A percentile compares a stretch with the other conserved stretches of the same genome.
These are phyloP conservation scores for Eilema griseolum DNA, from an alignment of 2,888 invertebrate genomes.

Conservation along the genomic window DNA sequence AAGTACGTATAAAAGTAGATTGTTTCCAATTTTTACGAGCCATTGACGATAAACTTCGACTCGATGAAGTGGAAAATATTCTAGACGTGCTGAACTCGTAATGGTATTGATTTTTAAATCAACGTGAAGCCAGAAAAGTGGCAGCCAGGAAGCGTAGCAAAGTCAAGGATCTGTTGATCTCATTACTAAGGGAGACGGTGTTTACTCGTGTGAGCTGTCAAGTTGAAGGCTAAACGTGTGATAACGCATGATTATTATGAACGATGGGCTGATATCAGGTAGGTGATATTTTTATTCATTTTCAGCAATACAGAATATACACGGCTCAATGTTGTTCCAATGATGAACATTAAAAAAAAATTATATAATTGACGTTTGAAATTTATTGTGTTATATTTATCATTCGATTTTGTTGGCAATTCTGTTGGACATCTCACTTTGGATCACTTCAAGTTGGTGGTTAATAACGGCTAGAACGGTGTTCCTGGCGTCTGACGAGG, in stretches of 20 bases:
- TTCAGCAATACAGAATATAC: neutral
- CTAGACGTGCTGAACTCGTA: constrained; percentile 40
- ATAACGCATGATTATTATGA: constrained; percentile 22
- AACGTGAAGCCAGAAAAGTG: constrained; percentile 69
- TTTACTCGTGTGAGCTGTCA: constrained; percentile 59
- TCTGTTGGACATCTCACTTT: too few relatives aligned
- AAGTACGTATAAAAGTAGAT: constrained; percentile 25
- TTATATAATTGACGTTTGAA: too few relatives aligned
- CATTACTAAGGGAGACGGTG: constrained; percentile 66
- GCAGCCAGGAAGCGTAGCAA: constrained; percentile 61
- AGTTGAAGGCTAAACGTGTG: constrained; percentile 69
- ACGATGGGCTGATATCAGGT: constrained; percentile 4
- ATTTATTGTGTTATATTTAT: too few relatives aligned
- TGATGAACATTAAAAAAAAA: too few relatives aligned
- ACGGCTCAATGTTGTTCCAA: neutral
- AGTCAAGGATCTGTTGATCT: constrained; percentile 80
- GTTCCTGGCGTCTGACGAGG: too few relatives aligned
- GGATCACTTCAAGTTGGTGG: too few relatives aligned
- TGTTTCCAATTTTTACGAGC: constrained; percentile 27
- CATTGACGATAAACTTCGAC: constrained; percentile 35
- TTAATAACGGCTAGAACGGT: too few relatives aligned
- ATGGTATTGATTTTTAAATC: constrained; percentile 69
- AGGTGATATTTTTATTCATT: neutral
- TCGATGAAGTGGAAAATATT: constrained; percentile 25
- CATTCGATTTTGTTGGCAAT: too few relatives aligned